Evolutionary conservation across 2,888 invertebrate genomes (phyloP).

Genomic region (Glyphotaelius pellucidus): DNA sequence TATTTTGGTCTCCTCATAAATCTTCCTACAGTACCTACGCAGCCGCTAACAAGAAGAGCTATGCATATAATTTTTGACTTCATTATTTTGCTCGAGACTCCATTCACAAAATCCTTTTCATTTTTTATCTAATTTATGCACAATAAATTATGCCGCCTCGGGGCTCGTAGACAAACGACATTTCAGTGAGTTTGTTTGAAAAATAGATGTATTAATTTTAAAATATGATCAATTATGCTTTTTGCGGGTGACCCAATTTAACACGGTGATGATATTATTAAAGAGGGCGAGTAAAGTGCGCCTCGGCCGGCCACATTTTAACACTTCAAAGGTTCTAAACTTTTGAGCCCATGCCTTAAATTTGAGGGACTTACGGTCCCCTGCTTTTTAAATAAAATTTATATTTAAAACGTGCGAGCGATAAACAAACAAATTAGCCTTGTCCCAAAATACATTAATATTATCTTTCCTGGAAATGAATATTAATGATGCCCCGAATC

Average conservation of each 20-base stretch:
- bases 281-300: neutral
- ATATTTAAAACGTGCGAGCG: neutral
- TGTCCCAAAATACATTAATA: neutral
- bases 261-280: neutral
- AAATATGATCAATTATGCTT: slow-evolving; percentile 31
- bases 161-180: slow-evolving; percentile 31
- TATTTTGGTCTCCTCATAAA: slow-evolving; percentile 32
- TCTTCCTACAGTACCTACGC: neutral
- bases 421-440: neutral
- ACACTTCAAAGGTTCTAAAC: neutral
- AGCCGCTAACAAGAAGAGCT: neutral
- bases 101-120: slow-evolving; percentile 41
- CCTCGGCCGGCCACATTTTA: neutral
- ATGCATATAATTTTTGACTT: slow-evolving; percentile 26
- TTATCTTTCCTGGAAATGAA: neutral
- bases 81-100: slow-evolving; percentile 7
- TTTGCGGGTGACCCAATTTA: slow-evolving; percentile 29
- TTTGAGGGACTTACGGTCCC: neutral
- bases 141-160: slow-evolving; percentile 37
- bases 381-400: neutral
- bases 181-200: slow-evolving; percentile 39
- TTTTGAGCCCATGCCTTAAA: neutral
- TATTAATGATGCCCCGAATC: neutral
- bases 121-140: slow-evolving; percentile 37
- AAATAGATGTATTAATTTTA: slow-evolving; percentile 30